phyloP scores from a whole-genome alignment of 2,113 vertebrate genomes.

The Aphyosemion australe region DNA sequence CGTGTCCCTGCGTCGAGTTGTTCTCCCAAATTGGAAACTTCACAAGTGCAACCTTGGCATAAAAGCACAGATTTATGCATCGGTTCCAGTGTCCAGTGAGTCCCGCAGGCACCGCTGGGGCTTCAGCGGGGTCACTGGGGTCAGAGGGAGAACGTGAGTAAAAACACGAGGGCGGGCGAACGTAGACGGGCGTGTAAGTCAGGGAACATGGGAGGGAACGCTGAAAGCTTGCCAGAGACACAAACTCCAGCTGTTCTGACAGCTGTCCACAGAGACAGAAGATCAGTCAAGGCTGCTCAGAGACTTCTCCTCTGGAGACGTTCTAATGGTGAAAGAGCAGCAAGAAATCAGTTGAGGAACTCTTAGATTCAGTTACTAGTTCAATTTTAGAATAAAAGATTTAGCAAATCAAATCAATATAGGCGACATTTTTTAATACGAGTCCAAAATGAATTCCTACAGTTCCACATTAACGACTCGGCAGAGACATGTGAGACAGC shows the following conservation, averaged over 20 bases:
- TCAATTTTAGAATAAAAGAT: too few species aligned
- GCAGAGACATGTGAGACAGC: too few species aligned
- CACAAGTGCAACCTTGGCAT: conserved; percentile 15
- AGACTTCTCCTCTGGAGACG: background rate
- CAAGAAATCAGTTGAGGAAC: too few species aligned
- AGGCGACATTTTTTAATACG: too few species aligned
- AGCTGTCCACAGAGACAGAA: conserved; percentile 18
- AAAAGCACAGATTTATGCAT: background rate
- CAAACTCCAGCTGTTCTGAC: conserved; percentile 25
- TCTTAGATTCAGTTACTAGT: too few species aligned
- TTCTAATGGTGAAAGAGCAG: too few species aligned
- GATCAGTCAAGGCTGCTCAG: conserved; percentile 7
- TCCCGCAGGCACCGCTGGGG: background rate
- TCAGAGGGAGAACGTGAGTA: conserved; percentile 21
- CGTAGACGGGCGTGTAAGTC: background rate
- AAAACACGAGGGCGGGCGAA: conserved; percentile 11
- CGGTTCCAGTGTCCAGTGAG: background rate
- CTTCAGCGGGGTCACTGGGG: conserved; percentile 12
- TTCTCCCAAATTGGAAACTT: too few species aligned
- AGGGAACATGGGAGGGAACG: conserved; percentile 16
- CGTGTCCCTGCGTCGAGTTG: too few species aligned
- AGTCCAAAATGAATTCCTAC: too few species aligned
- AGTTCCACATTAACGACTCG: too few species aligned
- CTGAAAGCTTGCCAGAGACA: conserved; percentile 32
- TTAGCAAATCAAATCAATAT: too few species aligned